Evolutionary conservation across 2,797 vertebrate genomes (phyloP), one percentile per base, ranked within the genome.

Genomic region (Toxotes lorentzi): DNA sequence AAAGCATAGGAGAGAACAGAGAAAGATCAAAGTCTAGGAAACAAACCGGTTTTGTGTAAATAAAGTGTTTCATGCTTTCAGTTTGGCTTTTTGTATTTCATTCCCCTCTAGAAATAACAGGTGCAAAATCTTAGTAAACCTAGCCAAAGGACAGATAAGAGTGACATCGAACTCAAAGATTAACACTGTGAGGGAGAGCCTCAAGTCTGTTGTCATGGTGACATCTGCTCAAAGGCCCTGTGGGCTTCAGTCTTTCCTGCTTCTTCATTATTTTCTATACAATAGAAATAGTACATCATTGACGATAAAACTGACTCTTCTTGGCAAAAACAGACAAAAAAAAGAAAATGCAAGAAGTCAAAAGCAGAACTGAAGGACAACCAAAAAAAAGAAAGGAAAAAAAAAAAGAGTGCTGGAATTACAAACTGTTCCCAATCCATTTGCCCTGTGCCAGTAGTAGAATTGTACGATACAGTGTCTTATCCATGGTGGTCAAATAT

Each of bases 181-280:
- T 88, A 93, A 92, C 90, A 89, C 81, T 84, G 88, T 88, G 90
- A 90, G 85, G 79, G 83, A 92, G 87, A 93, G 91, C 89, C 93
- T 91, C 87, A 73, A 92, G 92, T 94, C 94, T 94, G 92, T 93
- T 92, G 93, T 93, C 93, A 94, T 94, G 91, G 92, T 91, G 91
- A 94, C 92, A 93, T 92, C 89, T 90, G 85, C 88, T 90, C 87
- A 90, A 93, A 88, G 88, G 84, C 91, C 92, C 89, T 68, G 81
- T 81, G 87, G 91, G 89, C 86, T 86, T 87, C 88, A 91, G 92
- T 93, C 88, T 90, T 86, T 93, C 90, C 90, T 88, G 88, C 82
- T 79, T 92, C 88, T 92, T 92, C 92, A 93, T 93, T 91, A 93
- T 94, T 93, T 95, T 94, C 94, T 95, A 95, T 95, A 95, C 94